Evolutionary conservation across 2,113 vertebrate species (phyloP).

Genomic region (Pongo abelii): DNA sequence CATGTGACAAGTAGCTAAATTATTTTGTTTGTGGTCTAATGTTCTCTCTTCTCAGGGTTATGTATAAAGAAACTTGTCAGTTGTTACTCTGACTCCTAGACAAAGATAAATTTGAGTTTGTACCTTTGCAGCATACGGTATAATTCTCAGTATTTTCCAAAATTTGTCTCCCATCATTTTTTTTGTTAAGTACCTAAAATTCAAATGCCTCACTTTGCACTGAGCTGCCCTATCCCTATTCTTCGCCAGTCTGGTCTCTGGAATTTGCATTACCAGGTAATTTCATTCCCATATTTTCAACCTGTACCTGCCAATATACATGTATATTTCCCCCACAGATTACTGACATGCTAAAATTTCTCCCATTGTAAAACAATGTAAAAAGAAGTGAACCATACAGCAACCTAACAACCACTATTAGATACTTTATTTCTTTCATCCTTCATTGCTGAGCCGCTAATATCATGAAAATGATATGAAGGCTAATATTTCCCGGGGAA

Average conservation of each 20-base stretch:
- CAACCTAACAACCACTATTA: background rate
- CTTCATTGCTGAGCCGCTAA: background rate
- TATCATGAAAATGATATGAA: background rate
- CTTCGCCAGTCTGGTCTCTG: background rate
- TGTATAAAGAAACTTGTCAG: background rate
- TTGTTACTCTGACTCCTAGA: background rate
- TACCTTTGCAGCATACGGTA: background rate
- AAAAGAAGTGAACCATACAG: background rate
- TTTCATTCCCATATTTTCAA: background rate
- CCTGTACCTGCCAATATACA: background rate
- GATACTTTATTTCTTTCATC: background rate
- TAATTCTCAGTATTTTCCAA: background rate
- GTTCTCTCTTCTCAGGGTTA: background rate
- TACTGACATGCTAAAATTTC: background rate
- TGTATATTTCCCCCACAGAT: background rate
- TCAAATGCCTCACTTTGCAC: background rate
- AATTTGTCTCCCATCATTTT: background rate
- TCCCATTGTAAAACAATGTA: background rate
- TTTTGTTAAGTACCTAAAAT: background rate
- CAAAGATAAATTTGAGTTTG: background rate
- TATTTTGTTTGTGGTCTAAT: background rate
- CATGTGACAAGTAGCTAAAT: background rate
- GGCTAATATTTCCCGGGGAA: background rate
- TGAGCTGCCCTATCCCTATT: background rate
- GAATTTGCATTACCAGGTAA: background rate